phyloP scores from a whole-genome alignment of 2,113 vertebrate species.

The Hassar affinis region DNA sequence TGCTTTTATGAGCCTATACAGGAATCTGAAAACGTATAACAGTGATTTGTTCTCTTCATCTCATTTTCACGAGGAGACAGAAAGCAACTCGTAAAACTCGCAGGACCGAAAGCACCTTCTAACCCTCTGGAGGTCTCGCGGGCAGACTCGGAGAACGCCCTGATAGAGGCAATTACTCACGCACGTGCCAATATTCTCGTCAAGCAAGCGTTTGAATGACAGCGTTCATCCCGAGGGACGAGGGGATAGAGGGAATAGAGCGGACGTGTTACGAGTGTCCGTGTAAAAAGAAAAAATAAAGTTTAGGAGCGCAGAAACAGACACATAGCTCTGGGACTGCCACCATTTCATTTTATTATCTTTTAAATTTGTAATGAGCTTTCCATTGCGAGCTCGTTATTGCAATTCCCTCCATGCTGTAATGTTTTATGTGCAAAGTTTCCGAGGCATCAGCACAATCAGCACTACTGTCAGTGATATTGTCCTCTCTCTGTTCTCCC shows the following conservation, averaged over 20 bases:
- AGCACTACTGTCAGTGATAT: background rate
- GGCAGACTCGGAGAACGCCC: background rate
- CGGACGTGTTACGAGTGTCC: background rate
- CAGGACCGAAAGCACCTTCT: slow-evolving; percentile 1
- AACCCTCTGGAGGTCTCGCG: background rate
- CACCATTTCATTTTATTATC: slow-evolving; percentile 24
- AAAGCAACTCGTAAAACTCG: slow-evolving; percentile 10
- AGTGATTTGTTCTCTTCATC: slow-evolving; percentile 34
- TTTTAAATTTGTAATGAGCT: slow-evolving; percentile 44
- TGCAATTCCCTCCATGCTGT: slow-evolving; percentile 2
- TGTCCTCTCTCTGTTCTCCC: background rate
- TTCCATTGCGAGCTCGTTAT: slow-evolving; percentile 17
- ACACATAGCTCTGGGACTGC: slow-evolving; percentile 14
- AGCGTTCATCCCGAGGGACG: background rate
- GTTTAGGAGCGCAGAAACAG: background rate
- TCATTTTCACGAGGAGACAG: slow-evolving; percentile 8
- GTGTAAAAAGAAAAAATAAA: background rate
- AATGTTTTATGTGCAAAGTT: slow-evolving; percentile 33
- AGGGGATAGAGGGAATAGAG: background rate
- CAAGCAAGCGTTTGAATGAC: background rate
- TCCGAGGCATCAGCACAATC: slow-evolving; percentile 22
- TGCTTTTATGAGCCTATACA: slow-evolving; percentile 21
- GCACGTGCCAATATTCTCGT: background rate
- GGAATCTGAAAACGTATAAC: slow-evolving; percentile 28
- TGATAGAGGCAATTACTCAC: background rate